Evolutionary conservation across 2,797 vertebrate genomes (phyloP), one percentile per base, ranked within the genome.

Genomic region (Agapornis canus): DNA sequence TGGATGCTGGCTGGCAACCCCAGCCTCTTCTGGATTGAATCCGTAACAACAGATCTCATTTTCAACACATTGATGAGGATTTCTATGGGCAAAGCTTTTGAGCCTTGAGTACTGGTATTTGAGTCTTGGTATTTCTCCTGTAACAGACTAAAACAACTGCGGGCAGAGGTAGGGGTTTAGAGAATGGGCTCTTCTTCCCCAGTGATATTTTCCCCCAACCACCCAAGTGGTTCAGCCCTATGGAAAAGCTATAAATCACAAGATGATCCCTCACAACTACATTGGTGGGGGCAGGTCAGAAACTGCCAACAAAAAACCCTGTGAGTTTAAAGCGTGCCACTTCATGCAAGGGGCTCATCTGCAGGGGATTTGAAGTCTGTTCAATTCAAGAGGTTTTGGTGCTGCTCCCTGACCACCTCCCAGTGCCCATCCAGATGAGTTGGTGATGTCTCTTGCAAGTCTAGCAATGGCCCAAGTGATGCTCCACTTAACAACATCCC

Each of bases 241-340:
- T 4, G 20, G 48, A 71, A 90, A 95, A 90, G 40, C 69, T 72
- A 63, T 10, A 94, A 65, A 83, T 56, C 82, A 81, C 63, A 48
- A 66, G 59, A 78, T 0, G 2, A 78, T 54, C 51, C 63, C 82
- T 95, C 54, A 21, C 65, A 69, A 51, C 40, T 86, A 71, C 71
- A 71, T 31, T 77, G 64, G 82, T 47, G 52, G 80, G 86, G 51
- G 35, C 0, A 0, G 54, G 43, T 83, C 59, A 83, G 63, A 83
- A 90, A 75, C 29, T 32, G 76, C 47, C 1, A 6, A 75, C 16
- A 87, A 65, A 86, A 86, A 87, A 57, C 49, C 42, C 48, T 81
- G 37, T 9, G 61, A 83, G 29, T 76, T 86, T 45, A 39, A 82
- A 89, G 35, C 4, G 11, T 64, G 81, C 20, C 72, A 48, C 57